phyloP scores from a whole-genome alignment of 2,888 invertebrate species.

The Quadroppia sp. region DNA sequence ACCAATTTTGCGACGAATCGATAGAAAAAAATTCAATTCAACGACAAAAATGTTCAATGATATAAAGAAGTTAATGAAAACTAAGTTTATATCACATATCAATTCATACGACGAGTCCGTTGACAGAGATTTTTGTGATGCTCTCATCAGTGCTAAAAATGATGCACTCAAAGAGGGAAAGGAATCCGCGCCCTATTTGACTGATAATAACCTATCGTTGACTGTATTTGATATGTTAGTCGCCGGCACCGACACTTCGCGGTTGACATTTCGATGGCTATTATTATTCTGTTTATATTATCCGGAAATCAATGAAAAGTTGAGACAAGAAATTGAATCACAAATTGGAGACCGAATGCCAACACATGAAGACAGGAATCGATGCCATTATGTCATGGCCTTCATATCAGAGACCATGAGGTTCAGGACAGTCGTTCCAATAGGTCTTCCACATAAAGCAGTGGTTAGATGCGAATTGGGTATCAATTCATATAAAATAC shows the following conservation, averaged over 20 bases:
- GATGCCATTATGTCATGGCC: conserved; percentile 6
- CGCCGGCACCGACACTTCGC: not conserved
- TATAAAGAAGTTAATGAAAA: not conserved
- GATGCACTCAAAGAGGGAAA: not conserved
- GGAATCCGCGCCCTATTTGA: conserved; percentile 3
- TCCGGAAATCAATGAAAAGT: not conserved
- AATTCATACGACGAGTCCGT: not conserved
- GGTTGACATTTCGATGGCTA: not conserved
- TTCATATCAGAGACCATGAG: conserved; percentile 22
- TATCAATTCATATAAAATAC: not conserved
- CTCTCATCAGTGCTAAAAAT: conserved; percentile 1
- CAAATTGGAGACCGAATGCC: conserved; percentile 2
- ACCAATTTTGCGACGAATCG: too few species aligned
- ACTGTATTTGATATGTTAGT: not conserved
- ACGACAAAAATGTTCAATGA: too few species aligned
- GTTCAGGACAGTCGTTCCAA: conserved; percentile 3
- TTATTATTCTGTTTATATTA: not conserved
- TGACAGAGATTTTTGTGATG: conserved; percentile 10
- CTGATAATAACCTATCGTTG: not conserved
- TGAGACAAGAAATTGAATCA: conserved; percentile 11
- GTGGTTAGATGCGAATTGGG: not conserved
- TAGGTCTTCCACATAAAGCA: not conserved
- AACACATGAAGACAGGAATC: conserved; percentile 1
- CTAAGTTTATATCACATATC: not conserved
- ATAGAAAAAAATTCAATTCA: too few species aligned